Evolutionary conservation across 2,797 vertebrate species (phyloP), one percentile per base, ranked within the genome.

Genomic region (Amblyopsis hoosieri): DNA sequence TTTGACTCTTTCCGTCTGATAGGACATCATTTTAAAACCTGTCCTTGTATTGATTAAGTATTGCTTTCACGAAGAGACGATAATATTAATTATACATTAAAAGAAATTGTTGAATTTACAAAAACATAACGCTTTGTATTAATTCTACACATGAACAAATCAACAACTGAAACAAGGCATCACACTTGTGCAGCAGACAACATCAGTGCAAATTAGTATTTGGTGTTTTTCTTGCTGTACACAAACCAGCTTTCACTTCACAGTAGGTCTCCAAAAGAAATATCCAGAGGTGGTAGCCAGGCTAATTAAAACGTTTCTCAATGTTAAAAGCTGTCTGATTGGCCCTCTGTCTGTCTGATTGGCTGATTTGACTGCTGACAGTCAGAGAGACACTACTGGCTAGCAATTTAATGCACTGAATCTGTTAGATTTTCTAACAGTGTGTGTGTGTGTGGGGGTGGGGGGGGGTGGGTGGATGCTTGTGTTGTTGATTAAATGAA

Each of bases 301-400:
- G 90, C 92, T 94, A 91, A 94, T 95, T 93, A 93, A 94, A 94
- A 93, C 92, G 89, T 88, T 87, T 91, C 82, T 78, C 89, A 88
- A 85, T 87, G 82, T 83, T 87, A 90, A 81, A 77, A 82, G 76
- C 87, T 83, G 91, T 83, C 90, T 45, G 42, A 19, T 45, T 74
- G 62, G 15, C 65, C 15, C 7, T 11, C 58, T 54, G 45, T 53
- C 57, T 37, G 49, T 17, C 57, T 52, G 45, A 23, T 19, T 33
- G 53, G 3, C 51, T 57, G 46, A 46, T 15, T 14, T 33, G 14
- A 3, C 51, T 37, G 3, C 64, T 67, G 54, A 14, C 47, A 42
- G 37, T 9, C 37, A 42, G 54, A 31, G 23, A 23, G 23, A 23
- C 3, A 23, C 23, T 23, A 23, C 23, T 12, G 29, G 42, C 33